Evolutionary conservation across 2,797 vertebrate genomes (phyloP).

Genomic region (Aplochiton taeniatus): DNA sequence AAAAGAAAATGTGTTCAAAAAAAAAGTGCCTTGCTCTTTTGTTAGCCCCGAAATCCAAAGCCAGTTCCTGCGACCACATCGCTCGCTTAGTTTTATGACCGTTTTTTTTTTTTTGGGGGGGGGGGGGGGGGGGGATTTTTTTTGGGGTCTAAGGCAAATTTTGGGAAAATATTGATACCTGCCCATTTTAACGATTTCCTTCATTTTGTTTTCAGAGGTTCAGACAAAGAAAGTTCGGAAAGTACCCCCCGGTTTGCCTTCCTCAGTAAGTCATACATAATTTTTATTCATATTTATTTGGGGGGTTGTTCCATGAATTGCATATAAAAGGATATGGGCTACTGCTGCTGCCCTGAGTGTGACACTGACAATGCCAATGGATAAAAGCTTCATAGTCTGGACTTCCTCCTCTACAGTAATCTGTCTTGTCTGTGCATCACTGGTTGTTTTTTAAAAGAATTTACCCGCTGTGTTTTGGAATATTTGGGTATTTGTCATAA

Average conservation of each 20-base stretch:
- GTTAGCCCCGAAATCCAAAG: neutral
- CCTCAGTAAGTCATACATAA: slow-evolving; percentile 86
- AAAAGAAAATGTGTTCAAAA: slow-evolving; percentile 50
- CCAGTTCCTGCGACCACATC: too few species aligned
- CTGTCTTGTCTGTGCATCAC: too few species aligned
- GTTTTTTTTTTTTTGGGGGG: neutral
- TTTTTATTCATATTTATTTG: slow-evolving; percentile 20
- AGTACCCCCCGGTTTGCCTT: slow-evolving; percentile 95
- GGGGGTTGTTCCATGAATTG: neutral
- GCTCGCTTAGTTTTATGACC: too few species aligned
- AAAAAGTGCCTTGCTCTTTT: slow-evolving; percentile 29
- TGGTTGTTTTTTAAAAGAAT: too few species aligned
- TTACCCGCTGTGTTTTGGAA: too few species aligned
- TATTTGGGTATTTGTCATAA: too few species aligned
- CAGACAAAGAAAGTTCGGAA: slow-evolving; percentile 97
- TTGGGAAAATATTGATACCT: neutral
- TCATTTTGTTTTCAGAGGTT: slow-evolving; percentile 79
- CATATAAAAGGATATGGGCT: neutral
- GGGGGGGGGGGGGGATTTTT: too few species aligned
- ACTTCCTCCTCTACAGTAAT: too few species aligned
- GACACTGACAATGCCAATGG: too few species aligned
- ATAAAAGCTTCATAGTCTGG: too few species aligned
- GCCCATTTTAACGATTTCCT: slow-evolving; percentile 19
- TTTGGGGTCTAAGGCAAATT: neutral
- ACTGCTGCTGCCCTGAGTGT: too few species aligned